phyloP scores from a whole-genome alignment of 2,113 vertebrate genomes.

The Nestor notabilis region DNA sequence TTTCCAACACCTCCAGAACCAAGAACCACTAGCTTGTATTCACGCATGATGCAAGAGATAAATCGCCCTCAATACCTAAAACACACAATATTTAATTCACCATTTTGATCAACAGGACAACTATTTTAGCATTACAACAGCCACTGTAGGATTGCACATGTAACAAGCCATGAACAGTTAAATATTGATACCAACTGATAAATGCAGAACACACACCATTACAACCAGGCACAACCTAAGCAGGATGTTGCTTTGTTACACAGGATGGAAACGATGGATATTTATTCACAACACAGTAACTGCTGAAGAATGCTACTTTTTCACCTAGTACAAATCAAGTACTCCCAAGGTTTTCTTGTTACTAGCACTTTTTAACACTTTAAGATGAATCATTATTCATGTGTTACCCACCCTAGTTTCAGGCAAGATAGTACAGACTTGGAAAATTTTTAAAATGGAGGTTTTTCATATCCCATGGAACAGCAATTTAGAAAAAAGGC shows the following conservation, averaged over 20 bases:
- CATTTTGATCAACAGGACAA: background rate
- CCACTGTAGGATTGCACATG: background rate
- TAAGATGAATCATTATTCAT: background rate
- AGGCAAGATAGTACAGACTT: background rate
- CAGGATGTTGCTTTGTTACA: background rate
- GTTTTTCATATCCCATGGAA: background rate
- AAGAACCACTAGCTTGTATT: slow-evolving; percentile 92
- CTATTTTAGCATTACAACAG: background rate
- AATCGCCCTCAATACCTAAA: slow-evolving; percentile 71
- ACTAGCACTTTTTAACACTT: background rate
- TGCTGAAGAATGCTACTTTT: background rate
- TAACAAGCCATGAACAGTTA: background rate
- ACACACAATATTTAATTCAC: background rate
- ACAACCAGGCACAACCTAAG: background rate
- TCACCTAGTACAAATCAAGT: background rate
- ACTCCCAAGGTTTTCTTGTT: background rate
- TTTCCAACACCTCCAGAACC: slow-evolving; percentile 92
- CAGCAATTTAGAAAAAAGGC: background rate
- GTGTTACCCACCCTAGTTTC: background rate
- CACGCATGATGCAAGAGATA: slow-evolving; percentile 85
- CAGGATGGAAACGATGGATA: background rate
- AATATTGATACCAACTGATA: background rate
- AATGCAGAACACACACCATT: background rate
- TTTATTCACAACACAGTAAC: background rate
- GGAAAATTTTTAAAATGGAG: background rate